Base-by-base conservation (phyloP, 2,888 invertebrate species). In the Mythimna lalbum region DNA sequence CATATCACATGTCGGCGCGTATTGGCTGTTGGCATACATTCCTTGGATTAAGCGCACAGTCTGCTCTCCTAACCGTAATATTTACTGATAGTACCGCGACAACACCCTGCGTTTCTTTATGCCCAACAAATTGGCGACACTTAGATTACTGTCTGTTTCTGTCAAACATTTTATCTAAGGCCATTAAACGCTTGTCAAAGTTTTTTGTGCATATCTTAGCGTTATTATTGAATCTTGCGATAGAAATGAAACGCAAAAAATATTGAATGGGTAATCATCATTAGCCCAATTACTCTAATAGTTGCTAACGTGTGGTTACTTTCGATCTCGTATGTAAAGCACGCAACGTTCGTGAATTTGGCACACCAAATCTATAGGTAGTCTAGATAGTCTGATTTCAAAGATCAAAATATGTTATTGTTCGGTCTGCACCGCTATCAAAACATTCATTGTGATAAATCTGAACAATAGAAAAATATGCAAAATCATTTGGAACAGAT, bases 21-120 rank as follows among this genome's bases (percentile, higher is more conserved):
- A 89, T 87, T 88, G 82, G 81, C 79, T 82, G 84, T 86, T 90
- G 89, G 88, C 90, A 90, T 85, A 88, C 84, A 89, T 91, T 88
- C 79, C 71, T 63, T 67, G 85, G 90, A 92, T 91, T 91, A 91
- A 90, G 88, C 66, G 69, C 88, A 79, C 83, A 83, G 83, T 87
- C 86, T 85, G 83, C 82, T 86, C 86, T 87, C 82, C 64, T 91
- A 90, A 92, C 93, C 91, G 90, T 90, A 90, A 90, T 92, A 86
- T 87, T 81, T 72, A 82, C 83, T 83, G 89, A 89, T 88, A 90
- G 87, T 84, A 85, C 81, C 69, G 80, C 82, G 84, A 87, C 87
- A 83, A 77, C 84, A 85, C 85, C 76, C 69, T 75, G 14, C 81
- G 83, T 81, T 87, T 88, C 88, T 90, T 77, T 87, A 78, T 84